Evolutionary conservation across 2,888 invertebrate genomes (phyloP), one percentile per base, ranked within the genome.

Genomic region (Pheosia gnoma): DNA sequence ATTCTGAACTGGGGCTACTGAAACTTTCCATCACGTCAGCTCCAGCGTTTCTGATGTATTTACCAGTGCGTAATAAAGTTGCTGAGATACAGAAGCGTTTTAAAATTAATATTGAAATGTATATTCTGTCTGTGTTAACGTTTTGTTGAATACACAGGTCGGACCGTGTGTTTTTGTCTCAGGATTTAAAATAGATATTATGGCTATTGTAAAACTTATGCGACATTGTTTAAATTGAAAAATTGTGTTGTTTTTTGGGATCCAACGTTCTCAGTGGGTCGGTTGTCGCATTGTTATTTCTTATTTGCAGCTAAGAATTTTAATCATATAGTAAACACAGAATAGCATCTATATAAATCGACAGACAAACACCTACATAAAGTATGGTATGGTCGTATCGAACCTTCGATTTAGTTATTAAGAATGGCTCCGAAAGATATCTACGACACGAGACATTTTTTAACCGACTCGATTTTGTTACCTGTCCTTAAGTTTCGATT

Each of bases 1-100:
- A 66, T 63, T 73, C 53, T 37, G 60, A 57, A 65, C 61, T 58
- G 60, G 57, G 53, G 59, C 25, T 63, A 63, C 63, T 65, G 52
- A 65, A 72, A 74, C 51, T 68, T 72, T 67, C 43, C 52, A 54
- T 63, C 38, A 53, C 68, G 65, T 71, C 66, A 62, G 63, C 65
- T 68, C 57, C 65, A 62, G 61, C 59, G 53, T 67, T 67, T 55
- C 57, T 60, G 61, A 59, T 62, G 67, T 55, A 59, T 57, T 63
- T 63, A 61, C 65, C 45, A 45, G 62, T 62, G 57, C 54, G 58
- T 62, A 62, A 56, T 52, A 38, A 52, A 52, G 10, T 49, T 57
- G 36, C 57, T 56, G 57, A 45, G 11, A 57, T 45, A 57, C 36
- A 45, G 36, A 45, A 45, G 36, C 36, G 57, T 45, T 43, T 25